Conservation (phyloP, 2,888 invertebrate genomes). For the Ariolimax columbianus region DNA sequence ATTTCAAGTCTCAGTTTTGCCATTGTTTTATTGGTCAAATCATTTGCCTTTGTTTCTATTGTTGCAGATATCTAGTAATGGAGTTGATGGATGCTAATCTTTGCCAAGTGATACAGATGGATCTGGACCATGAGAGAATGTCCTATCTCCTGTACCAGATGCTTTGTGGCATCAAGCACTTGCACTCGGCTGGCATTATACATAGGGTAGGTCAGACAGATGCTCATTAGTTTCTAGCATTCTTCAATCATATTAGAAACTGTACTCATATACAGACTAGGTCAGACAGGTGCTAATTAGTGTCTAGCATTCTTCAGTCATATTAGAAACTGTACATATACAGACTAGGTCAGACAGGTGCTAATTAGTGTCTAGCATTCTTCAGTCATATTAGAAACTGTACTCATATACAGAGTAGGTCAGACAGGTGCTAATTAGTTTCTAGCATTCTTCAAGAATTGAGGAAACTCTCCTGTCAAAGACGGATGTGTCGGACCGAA, state of each 20-base stretch:
- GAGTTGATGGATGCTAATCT: slow-evolving; percentile 99
- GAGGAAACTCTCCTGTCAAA: no score
- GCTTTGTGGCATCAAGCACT: slow-evolving; percentile 99
- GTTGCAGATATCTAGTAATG: slow-evolving; percentile 90
- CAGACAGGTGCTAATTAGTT: not conserved
- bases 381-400: no score
- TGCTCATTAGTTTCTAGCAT: not conserved
- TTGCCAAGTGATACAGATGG: slow-evolving; percentile 99
- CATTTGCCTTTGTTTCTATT: not conserved
- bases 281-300: no score
- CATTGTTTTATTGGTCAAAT: no score
- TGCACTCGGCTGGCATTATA: slow-evolving; percentile 99
- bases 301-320: no score
- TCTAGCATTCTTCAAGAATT: not conserved
- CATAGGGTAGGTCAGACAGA: slow-evolving; percentile 86
- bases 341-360: no score
- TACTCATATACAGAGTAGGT: slow-evolving; percentile 95
- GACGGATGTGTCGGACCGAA: no score
- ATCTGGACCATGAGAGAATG: slow-evolving; percentile 99
- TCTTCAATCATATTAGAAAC: no score
- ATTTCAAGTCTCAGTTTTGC: no score
- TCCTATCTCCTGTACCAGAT: slow-evolving; percentile 99
- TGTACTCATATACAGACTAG: no score
- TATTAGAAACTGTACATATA: no score
- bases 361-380: no score